Evolutionary conservation across 2,797 vertebrate species (phyloP), one percentile per base, ranked within the genome.

Genomic region (Helostoma temminkii): DNA sequence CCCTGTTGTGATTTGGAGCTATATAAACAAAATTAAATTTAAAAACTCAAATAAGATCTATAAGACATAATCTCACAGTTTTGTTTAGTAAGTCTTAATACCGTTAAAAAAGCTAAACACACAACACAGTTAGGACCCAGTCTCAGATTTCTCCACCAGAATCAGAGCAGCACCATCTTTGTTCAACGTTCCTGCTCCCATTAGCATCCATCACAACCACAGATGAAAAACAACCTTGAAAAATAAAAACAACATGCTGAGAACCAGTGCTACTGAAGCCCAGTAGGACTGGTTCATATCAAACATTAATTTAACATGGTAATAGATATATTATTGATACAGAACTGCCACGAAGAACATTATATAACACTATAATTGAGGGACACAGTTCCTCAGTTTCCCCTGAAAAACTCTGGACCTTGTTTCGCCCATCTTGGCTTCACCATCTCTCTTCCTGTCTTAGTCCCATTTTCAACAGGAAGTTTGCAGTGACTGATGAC

Each of bases 401-500:
- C 22, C 39, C 42, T 53, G 12, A 74, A 73, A 77, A 54, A 64
- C 21, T 62, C 54, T 37, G 25, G 4, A 14, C 22, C 49, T 66
- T 60, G 8, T 39, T 18, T 63, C 55, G 32, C 49, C 52, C 21
- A 39, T 37, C 15, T 1, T 37, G 78, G 56, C 73, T 14, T 25
- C 37, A 68, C 53, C 21, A 24, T 53, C 10, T 50, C 24, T 57
- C 59, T 78, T 80, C 68, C 77, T 74, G 78, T 52, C 50, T 66
- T n/a, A 22, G 49, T 69, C 60, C 34, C 16, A 65, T 77, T 78
- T 71, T 49, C 60, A 80, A 58, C 63, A 30, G 60, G 50, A 72
- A 62, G 69, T 67, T 61, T 86, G 74, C 88, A 84, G 79, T 69
- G 62, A 67, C 43, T 43, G 76, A 76, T 46, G 69, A 76, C 71